Base-by-base conservation (phyloP, 2,888 invertebrate genomes). In the Zootermopsis nevadensis region DNA sequence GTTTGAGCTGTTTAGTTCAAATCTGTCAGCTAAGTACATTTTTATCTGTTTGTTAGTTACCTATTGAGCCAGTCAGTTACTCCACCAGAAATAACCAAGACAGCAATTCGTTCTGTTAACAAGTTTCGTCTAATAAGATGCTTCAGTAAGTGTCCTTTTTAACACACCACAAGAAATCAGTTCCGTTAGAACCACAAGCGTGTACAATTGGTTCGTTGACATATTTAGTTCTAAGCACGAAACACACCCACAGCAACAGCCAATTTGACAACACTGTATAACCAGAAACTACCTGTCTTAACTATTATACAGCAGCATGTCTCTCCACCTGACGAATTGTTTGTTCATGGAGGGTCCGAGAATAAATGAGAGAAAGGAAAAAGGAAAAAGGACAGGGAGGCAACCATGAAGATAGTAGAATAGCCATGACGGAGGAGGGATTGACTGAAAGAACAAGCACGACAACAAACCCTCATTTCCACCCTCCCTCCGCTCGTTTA, bases 401-500 rank as follows among this genome's bases (percentile, higher is more conserved):
- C 84, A 83, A 77, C 79, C 82, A 80, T 77, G 85, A 82, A 83
- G 83, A 85, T 79, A 83, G 85, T 83, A 77, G 80, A 84, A 82
- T 82, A 74, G 83, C 72, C 85, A 86, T 85, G 86, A 86, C 86
- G 85, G 87, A 86, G 86, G 87, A 67, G 67, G 27, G 10, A 0
- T 12, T 67, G 66, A 33, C 33, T 27, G 31, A 35, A n/a, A 87
- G 88, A 88, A 88, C 88, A 88, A 88, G 88, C 87, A 89, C 88
- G 89, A 89, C 84, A 80, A 80, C 82, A 80, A 80, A 83, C 83
- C 82, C 55, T 31, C 79, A 31, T 31, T 30, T 69, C 81, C 81
- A 38, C 48, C 89, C 87, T 89, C 89, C 88, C 88, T 88, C 89
- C 88, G 88, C 89, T 69, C 30, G 27, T 33, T 30, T 6, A 69